Evolutionary conservation across 1,140 invertebrate genomes (phyloP), one percentile per base, ranked within the genome.

Genomic region (Leptopilina boulardi): DNA sequence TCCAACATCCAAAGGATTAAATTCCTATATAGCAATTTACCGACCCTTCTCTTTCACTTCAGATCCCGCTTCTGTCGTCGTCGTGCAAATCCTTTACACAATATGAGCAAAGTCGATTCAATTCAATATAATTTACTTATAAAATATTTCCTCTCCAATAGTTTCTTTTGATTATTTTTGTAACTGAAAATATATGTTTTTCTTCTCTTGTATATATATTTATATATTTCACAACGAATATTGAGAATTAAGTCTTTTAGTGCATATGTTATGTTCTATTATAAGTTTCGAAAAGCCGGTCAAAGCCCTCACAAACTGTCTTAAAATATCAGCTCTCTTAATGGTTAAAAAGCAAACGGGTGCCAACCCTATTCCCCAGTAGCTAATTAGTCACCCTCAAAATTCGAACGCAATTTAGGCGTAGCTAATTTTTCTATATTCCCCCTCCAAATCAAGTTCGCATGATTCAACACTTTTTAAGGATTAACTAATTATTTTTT

Each of bases 21-120:
- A 82, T 82, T 80, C 82, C 77, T 80, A 82, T n/a, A n/a, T 83
- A 77, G 84, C 85, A 84, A 87, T 87, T 86, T 18, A 86, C 84
- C 80, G 77, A 81, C 54, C 80, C 76, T 71, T 75, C 30, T 59
- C 74, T 77, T 79, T 80, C 79, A 80, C 75, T 71, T 77, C n/a
- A 15, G 56, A 21, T 23, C 8, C n/a, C 66, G 15, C 59, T 6
- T 34, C 59, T 66, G 0, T 30, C 51, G 2, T 9, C 23, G 23
- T 26, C 3, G 47, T 34, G 59, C 30, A 66, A 75, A 77, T 77
- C 70, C 75, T 66, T 75, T 59, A 70, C 66, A 56, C 74, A 26
- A 70, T 15, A 66, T 66, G 70, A 44, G 21, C 19, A 19, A 23
- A 59, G 30, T 18, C 19, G 34, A 42, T 70, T 70, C 41, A 44